Base-by-base conservation (phyloP, 2,113 vertebrate species). In the Platichthys flesus region DNA sequence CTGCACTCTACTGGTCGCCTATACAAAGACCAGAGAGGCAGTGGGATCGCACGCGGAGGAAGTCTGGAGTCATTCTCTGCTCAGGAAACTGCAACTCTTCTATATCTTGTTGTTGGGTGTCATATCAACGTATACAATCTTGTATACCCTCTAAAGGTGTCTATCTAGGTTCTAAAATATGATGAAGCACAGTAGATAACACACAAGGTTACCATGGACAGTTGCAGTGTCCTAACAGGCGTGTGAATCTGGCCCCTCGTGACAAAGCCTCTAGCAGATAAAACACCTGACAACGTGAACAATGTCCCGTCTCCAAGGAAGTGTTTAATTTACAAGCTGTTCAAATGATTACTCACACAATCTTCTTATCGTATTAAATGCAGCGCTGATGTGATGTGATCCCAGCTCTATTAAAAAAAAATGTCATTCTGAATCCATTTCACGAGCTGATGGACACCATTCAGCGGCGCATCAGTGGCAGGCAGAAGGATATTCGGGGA, bases 261-360 rank as follows among this genome's bases (percentile, higher is more conserved):
- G 76, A 81, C 26, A 63, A 64, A 45, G 40, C 28, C 70, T 59
- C 18, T 60, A 23, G 67, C 42, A 60, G 82, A 75, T 76, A 81
- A 88, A 23, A 80, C 8, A 37, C 9, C 1, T 9, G 35, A 37
- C 35, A 10, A 76, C 52, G 57, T 71, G 49, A 82, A 82, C 74
- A 79, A 40, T 60, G 65, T 81, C 64, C 79, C 59, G 68, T 88
- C 85, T 82, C 84, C 49, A 74, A 69, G 81, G 78, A 88, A 58
- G 45, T 52, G 62, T 85, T 88, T 84, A 4, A 90, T 87, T 81
- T 82, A 76, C 67, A 70, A 70, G 79, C 66, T 2, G 24, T 54
- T 58, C 42, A 79, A 69, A 74, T 73, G 56, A 85, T 76, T 87
- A 85, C n/a, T 74, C 31, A 26, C 69, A 68, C 65, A 74, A 69